Percentiles rank a stretch among this genome's conserved stretches.
Evolutionary conservation across 2,888 invertebrate species (phyloP).

Genomic region (Pocota personata): DNA sequence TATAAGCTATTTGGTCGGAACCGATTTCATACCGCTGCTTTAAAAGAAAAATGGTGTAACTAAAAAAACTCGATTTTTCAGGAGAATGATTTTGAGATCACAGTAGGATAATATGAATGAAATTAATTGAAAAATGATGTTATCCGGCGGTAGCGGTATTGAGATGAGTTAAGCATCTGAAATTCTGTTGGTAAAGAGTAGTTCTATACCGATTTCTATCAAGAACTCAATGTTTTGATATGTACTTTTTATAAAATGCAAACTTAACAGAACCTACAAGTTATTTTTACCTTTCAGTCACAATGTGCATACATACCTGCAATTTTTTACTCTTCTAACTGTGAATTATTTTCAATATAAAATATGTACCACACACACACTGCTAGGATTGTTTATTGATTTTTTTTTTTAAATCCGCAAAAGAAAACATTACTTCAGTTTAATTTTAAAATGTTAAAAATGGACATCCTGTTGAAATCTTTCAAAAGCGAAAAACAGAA

Average conservation of each 20-base stretch:
- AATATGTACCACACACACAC: neutral
- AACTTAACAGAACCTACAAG: too few species aligned
- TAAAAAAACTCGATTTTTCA: neutral
- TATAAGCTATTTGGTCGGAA: neutral
- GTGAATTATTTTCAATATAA: neutral
- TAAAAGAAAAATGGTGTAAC: neutral
- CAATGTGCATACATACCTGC: too few species aligned
- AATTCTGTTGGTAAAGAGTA: too few species aligned
- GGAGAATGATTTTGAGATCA: neutral
- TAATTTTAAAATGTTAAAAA: constrained; percentile 1
- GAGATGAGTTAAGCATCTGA: too few species aligned
- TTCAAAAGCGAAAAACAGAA: constrained; percentile 7
- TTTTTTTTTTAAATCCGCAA: constrained; percentile 21
- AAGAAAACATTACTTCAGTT: constrained; percentile 22
- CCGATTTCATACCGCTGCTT: neutral
- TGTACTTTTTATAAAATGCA: too few species aligned
- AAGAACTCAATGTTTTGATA: too few species aligned
- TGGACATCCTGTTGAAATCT: constrained; percentile 37
- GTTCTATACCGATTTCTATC: too few species aligned
- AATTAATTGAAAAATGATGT: neutral
- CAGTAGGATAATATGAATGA: neutral
- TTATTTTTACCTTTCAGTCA: too few species aligned
- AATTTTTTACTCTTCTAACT: neutral
- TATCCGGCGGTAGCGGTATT: neutral
- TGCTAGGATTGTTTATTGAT: neutral